Conservation (phyloP, 92 coral and sea anemone species). For the Galaxea fascicularis region DNA sequence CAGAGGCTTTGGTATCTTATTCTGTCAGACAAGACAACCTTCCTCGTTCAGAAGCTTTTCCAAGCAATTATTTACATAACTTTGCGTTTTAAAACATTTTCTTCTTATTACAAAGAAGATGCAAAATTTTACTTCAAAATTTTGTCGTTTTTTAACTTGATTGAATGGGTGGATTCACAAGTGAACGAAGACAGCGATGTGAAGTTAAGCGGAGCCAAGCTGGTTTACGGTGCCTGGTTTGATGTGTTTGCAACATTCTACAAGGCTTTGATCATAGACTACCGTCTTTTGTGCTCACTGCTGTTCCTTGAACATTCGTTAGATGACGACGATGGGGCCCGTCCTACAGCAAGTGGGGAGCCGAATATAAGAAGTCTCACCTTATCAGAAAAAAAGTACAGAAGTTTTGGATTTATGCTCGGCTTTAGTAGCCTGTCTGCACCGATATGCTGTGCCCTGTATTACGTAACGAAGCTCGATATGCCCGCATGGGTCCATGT, state of each 20-base stretch:
- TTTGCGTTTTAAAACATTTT: conserved; percentile 44
- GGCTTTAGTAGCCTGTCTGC: conserved; percentile 56
- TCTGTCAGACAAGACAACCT: conserved; percentile 37
- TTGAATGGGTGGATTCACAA: conserved; percentile 73
- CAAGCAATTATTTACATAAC: conserved; percentile 59
- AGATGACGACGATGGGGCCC: conserved; percentile 26
- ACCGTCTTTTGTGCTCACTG: conserved; percentile 69
- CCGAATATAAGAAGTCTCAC: neutral
- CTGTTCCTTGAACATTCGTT: conserved; percentile 75
- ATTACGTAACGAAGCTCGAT: conserved; percentile 22
- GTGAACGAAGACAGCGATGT: conserved; percentile 65
- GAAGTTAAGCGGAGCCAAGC: conserved; percentile 29
- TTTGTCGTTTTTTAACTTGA: conserved; percentile 74
- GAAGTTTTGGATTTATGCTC: conserved; percentile 46
- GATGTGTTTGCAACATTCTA: conserved; percentile 53
- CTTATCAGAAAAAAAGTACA: conserved; percentile 21
- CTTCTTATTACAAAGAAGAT: conserved; percentile 30
- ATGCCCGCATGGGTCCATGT: conserved; percentile 49
- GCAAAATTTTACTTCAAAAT: conserved; percentile 68
- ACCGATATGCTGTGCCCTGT: conserved; percentile 42
- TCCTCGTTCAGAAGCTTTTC: conserved; percentile 64
- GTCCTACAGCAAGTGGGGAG: neutral
- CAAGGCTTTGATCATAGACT: conserved; percentile 72
- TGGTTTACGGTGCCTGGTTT: conserved; percentile 41
- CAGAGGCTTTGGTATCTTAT: conserved; percentile 17